These are phyloP conservation scores for Ceratitis capitata DNA, from an alignment of 1,140 invertebrate genomes.

Conservation along the genomic window DNA sequence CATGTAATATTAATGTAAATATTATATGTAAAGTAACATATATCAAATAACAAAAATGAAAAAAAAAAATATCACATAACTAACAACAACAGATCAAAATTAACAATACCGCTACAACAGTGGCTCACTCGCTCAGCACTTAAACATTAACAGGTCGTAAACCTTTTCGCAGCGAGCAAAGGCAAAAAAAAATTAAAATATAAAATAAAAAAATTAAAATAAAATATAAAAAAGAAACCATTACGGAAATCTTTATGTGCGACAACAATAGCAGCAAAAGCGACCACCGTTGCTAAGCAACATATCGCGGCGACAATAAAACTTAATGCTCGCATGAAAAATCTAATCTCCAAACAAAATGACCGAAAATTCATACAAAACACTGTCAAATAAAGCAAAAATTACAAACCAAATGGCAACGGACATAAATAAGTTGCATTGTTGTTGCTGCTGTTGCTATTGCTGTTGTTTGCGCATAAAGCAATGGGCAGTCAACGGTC, in stretches of 20 bases:
- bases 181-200: slow-evolving; percentile 5
- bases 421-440: slow-evolving; percentile 64
- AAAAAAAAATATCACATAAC: neutral
- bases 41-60: neutral
- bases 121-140: slow-evolving; percentile 12
- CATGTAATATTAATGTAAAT: no score
- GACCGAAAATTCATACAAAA: slow-evolving; percentile 50
- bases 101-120: neutral
- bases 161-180: slow-evolving; percentile 34
- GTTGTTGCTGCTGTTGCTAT: no score
- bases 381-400: slow-evolving; percentile 63
- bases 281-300: neutral
- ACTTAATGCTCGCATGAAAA: slow-evolving; percentile 26
- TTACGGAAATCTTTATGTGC: neutral
- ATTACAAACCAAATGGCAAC: slow-evolving; percentile 60
- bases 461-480: slow-evolving; percentile 38
- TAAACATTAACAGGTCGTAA: slow-evolving; percentile 37
- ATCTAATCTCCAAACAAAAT: slow-evolving; percentile 51
- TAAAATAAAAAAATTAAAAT: no score
- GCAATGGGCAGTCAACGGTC: slow-evolving; percentile 17
- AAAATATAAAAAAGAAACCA: neutral
- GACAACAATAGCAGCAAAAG: slow-evolving; percentile 3
- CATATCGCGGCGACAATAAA: slow-evolving; percentile 15
- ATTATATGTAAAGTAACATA: neutral
- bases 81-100: neutral